Evolutionary conservation across 2,888 invertebrate genomes (phyloP).

Genomic region (Danaus chrysippus): DNA sequence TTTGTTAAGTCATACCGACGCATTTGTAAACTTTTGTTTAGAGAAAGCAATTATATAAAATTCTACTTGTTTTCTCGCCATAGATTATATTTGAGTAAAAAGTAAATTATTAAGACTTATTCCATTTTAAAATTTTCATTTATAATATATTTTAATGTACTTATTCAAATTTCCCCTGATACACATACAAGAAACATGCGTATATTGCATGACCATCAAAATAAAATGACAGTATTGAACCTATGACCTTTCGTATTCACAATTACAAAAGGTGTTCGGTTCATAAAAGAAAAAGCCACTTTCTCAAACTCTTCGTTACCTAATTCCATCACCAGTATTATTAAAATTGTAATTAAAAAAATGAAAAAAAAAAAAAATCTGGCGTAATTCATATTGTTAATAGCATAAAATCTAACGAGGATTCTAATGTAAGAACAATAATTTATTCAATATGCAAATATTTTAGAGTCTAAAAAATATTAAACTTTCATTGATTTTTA

Average conservation of each 20-base stretch:
- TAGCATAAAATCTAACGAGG: too few species aligned
- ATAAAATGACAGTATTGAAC: conserved; percentile 20
- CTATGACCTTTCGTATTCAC: conserved; percentile 20
- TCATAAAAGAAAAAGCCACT: conserved; percentile 32
- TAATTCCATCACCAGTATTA: conserved; percentile 7
- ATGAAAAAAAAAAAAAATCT: not conserved
- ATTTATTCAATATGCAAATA: too few species aligned
- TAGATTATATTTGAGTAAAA: too few species aligned
- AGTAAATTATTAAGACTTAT: too few species aligned
- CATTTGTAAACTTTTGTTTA: not conserved
- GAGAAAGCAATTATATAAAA: conserved; percentile 8
- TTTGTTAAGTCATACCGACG: conserved; percentile 2
- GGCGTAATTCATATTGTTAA: too few species aligned
- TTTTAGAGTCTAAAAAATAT: too few species aligned
- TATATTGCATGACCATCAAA: not conserved
- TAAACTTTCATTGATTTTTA: too few species aligned
- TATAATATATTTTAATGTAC: not conserved
- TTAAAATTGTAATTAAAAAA: conserved; percentile 1
- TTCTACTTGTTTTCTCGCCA: not conserved
- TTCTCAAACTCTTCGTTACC: conserved; percentile 21
- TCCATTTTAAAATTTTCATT: not conserved
- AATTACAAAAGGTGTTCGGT: conserved; percentile 20
- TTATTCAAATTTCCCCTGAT: not conserved
- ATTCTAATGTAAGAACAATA: too few species aligned
- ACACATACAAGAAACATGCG: not conserved